Evolutionary conservation across 2,113 vertebrate species (phyloP).

Genomic region (Alouatta palliata): DNA sequence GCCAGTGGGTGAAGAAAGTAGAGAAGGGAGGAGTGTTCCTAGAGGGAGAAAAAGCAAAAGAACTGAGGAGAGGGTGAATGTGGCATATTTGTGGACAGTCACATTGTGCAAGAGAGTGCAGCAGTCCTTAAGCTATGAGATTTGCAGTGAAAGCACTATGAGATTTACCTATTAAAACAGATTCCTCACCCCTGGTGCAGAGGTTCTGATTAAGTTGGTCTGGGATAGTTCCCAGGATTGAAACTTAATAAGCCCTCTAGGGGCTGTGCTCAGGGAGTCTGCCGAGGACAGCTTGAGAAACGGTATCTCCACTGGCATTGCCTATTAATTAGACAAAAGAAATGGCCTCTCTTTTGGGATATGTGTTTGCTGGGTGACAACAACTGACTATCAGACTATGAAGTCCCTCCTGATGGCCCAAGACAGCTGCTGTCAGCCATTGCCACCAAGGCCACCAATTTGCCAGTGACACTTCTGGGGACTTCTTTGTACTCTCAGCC

Average conservation of each 20-base stretch:
- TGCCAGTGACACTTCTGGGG: background rate
- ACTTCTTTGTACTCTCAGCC: background rate
- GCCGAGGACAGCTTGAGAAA: background rate
- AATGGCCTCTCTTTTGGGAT: background rate
- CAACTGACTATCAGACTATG: background rate
- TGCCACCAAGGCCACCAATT: background rate
- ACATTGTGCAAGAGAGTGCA: fast-evolving
- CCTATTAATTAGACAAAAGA: background rate
- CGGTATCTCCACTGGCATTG: background rate
- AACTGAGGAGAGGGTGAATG: fast-evolving
- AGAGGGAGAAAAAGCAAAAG: background rate
- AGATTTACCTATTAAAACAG: background rate
- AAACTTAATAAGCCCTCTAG: background rate
- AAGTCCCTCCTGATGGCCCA: background rate
- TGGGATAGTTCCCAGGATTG: background rate
- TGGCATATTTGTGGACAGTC: background rate
- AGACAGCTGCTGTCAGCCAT: background rate
- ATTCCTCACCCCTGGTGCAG: background rate
- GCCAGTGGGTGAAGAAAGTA: background rate
- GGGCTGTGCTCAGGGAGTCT: background rate
- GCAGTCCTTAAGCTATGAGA: background rate
- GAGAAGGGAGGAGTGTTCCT: background rate
- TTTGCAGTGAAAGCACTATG: background rate
- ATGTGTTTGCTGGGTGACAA: background rate
- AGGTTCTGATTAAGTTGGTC: background rate